A percentile compares a stretch with the other conserved stretches of the same genome.
phyloP scores from a whole-genome alignment of 2,888 invertebrate genomes.

The Tortricodes alternella region DNA sequence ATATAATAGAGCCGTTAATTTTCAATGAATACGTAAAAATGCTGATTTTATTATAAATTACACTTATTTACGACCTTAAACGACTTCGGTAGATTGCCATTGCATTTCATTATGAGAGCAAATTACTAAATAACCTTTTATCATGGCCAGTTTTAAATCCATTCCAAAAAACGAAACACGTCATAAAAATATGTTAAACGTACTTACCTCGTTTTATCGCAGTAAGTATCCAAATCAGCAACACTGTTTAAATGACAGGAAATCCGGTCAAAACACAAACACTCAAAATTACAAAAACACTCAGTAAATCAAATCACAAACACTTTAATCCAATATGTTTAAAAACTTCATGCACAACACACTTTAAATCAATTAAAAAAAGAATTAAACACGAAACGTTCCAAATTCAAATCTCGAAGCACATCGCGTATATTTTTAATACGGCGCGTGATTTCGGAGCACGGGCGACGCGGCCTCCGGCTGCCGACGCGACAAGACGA shows the following conservation, averaged over 20 bases:
- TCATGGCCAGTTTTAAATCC: too few species aligned
- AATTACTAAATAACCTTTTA: not conserved
- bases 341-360: slow-evolving; percentile 10
- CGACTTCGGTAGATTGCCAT: not conserved
- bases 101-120: not conserved
- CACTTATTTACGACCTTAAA: not conserved
- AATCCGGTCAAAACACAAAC: slow-evolving; percentile 26
- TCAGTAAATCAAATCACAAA: not conserved
- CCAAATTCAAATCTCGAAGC: slow-evolving; percentile 10
- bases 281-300: slow-evolving; percentile 4
- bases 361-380: too few species aligned
- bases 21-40: not conserved
- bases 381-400: slow-evolving; percentile 5
- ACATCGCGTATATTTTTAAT: slow-evolving; percentile 30
- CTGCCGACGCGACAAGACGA: slow-evolving; percentile 47
- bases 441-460: slow-evolving; percentile 33
- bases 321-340: not conserved
- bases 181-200: not conserved
- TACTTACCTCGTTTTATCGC: slow-evolving; percentile 20
- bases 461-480: slow-evolving; percentile 36
- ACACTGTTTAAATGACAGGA: slow-evolving; percentile 21
- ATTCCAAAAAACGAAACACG: too few species aligned
- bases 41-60: not conserved
- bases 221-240: slow-evolving; percentile 20
- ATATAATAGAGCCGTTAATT: not conserved